These are phyloP conservation scores for Furnarius figulus DNA, from an alignment of 2,113 vertebrate genomes.

Conservation along the genomic window DNA sequence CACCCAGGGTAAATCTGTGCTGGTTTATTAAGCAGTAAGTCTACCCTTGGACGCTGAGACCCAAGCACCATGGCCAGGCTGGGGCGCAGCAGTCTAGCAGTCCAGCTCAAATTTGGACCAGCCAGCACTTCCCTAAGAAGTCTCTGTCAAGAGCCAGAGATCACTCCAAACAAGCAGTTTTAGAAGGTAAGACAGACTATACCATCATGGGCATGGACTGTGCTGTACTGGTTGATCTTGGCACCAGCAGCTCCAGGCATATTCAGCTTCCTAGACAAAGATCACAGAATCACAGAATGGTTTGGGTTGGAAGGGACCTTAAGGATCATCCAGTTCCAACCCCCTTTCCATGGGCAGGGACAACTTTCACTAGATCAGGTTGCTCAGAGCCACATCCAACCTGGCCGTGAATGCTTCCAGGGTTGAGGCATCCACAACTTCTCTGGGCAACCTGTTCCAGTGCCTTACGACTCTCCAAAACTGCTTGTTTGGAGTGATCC, in stretches of 20 bases:
- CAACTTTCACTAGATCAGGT: neutral
- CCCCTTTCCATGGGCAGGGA: neutral
- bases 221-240: neutral
- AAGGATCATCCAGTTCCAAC: neutral
- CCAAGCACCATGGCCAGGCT: neutral
- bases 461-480: neutral
- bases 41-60: neutral
- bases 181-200: neutral
- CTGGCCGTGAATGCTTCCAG: neutral
- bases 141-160: no score
- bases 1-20: neutral
- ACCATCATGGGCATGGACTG: fast-evolving
- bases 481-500: neutral
- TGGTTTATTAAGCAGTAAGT: neutral
- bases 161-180: neutral
- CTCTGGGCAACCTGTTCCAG: neutral
- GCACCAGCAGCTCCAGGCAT: neutral
- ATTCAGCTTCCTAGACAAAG: neutral
- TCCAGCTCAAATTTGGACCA: neutral
- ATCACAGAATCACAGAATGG: neutral
- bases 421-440: neutral
- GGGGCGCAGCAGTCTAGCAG: neutral
- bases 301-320: neutral
- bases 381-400: neutral
- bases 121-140: neutral